Evolutionary conservation across 1,140 invertebrate genomes (phyloP).

Genomic region (Microvelia longipes): DNA sequence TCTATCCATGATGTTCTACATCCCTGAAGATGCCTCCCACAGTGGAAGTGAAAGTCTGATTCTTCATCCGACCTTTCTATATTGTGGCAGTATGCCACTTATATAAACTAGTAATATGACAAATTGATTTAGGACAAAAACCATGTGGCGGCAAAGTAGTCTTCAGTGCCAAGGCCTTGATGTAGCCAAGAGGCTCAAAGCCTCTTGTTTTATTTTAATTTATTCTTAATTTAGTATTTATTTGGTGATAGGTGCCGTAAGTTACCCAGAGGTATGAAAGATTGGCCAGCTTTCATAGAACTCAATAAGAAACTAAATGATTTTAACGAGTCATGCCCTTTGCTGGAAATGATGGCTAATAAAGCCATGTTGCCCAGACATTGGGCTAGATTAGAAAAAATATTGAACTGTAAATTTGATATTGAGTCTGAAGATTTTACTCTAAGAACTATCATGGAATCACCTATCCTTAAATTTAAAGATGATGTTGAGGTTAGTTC

Average conservation of each 20-base stretch:
- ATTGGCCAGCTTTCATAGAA: conserved; percentile 75
- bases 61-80: too few relatives aligned
- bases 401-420: conserved; percentile 57
- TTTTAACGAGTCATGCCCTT: conserved; percentile 72
- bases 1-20: too few relatives aligned
- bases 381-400: conserved; percentile 59
- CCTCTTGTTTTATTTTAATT: too few relatives aligned
- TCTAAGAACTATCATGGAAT: conserved; percentile 64
- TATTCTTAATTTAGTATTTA: background rate
- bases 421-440: conserved; percentile 63
- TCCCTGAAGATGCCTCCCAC: too few relatives aligned
- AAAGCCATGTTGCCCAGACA: conserved; percentile 79
- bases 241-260: conserved; percentile 44
- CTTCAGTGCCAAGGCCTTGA: too few relatives aligned
- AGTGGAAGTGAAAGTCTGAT: too few relatives aligned
- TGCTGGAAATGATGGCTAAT: conserved; percentile 77
- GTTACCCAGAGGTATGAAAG: conserved; percentile 65
- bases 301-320: conserved; percentile 79
- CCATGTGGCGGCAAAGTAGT: too few relatives aligned
- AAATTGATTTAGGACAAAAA: too few relatives aligned
- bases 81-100: too few relatives aligned
- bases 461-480: conserved; percentile 62
- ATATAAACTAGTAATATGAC: too few relatives aligned
- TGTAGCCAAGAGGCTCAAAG: too few relatives aligned
- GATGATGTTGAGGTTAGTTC: conserved; percentile 63